phyloP scores from a whole-genome alignment of 2,113 vertebrate genomes.

The human region GRCh38 chr17:32299001-32299500 shows the following conservation, averaged over 20 bases:
- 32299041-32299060: background rate
- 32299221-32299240: background rate
- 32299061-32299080: conserved; percentile 55
- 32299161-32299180: conserved; percentile 66
- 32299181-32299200: background rate
- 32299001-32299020: background rate
- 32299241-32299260: background rate
- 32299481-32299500: background rate
- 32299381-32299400: background rate
- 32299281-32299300: background rate
- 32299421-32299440: background rate
- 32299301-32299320: background rate
- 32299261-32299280: background rate
- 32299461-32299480: conserved; percentile 2
- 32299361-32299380: background rate
- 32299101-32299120: conserved; percentile 55
- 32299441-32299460: background rate
- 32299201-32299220: conserved; percentile 34
- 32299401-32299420: background rate
- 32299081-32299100: conserved; percentile 66
- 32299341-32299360: background rate
- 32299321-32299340: too few relatives aligned
- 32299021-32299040: background rate
- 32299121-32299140: conserved; percentile 71
- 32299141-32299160: conserved; percentile 77